A percentile compares a stretch with the other conserved stretches of the same genome.
These are phyloP conservation scores for Agelas oroides DNA, from an alignment of 37 sponge, comb jelly and placozoan species.

Conservation along the genomic window DNA sequence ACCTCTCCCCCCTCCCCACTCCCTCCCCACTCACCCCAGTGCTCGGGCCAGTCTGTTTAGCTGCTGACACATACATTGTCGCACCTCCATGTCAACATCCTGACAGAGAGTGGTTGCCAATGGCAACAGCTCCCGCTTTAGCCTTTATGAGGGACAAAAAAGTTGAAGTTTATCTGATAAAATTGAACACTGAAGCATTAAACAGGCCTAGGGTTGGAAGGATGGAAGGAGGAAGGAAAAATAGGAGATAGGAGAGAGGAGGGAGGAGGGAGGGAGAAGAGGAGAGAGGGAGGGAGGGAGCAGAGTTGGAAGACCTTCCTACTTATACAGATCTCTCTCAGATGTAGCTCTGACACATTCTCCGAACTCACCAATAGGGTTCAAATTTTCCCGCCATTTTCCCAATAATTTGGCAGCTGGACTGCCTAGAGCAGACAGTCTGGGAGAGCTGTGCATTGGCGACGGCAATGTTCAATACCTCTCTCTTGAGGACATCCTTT, in stretches of 20 bases:
- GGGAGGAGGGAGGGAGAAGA: background rate
- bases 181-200: no score
- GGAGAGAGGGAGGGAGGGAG: background rate
- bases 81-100: slow-evolving; percentile 70
- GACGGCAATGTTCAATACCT: slow-evolving; percentile 44
- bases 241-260: background rate
- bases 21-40: slow-evolving; percentile 69
- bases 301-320: background rate
- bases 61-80: slow-evolving; percentile 59
- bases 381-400: slow-evolving; percentile 62
- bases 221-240: background rate
- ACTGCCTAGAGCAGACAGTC: slow-evolving; percentile 47
- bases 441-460: slow-evolving; percentile 75
- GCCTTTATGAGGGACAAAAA: no score
- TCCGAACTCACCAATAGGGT: slow-evolving; percentile 63
- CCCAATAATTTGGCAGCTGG: slow-evolving; percentile 60
- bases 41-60: slow-evolving; percentile 34
- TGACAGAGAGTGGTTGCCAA: slow-evolving; percentile 61
- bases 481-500: slow-evolving; percentile 61
- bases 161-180: no score
- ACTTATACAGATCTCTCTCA: background rate
- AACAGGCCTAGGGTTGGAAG: background rate
- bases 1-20: no score
- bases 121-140: slow-evolving; percentile 69
- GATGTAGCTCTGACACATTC: no score